Base-by-base conservation (phyloP, 2,113 vertebrate genomes). In the Rhinichthys klamathensis region DNA sequence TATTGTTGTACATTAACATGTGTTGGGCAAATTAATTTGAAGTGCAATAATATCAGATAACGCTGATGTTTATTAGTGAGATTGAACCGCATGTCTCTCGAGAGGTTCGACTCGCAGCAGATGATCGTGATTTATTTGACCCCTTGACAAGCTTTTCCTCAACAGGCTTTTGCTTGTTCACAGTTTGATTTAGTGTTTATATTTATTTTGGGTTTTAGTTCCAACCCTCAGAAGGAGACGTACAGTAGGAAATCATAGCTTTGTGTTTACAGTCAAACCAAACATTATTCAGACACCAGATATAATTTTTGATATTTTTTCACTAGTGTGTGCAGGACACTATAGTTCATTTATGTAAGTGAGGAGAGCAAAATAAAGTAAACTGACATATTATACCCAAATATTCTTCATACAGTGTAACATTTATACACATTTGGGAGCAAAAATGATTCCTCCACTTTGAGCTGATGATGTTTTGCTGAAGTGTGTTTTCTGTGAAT, bases 351-450 rank as follows among this genome's bases (percentile, higher is more conserved):
- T 41, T 41, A 41, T 41, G 8, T 41, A 41, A 41, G 8, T 10
- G 8, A 9, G 41, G 41, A 41, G 8, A 41, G 41, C 41, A 41
- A 41, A 41, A 9, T 41, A 2, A 41, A 41, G 38, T 8, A 41
- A 41, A 41, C 7, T 41, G 41, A 41, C 41, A 41, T 41, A 9
- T 9, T 41, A 41, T 41, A 41, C 41, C 0, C 41, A 41, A 41
- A 0, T 0, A 41, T 10, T 10, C 8, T 41, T 10, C 41, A 41
- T 41, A 41, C 7, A 41, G 41, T 0, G 41, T 41, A 0, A 41
- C 0, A 41, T 0, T 41, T 6, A 38, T 38, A 1, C 0, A 38
- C 7, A 38, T 7, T 9, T 41, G 8, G 2, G 41, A 2, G 1
- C 8, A 41, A 0, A 41, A 41, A 41, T 10, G 7, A 41, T 9